These are phyloP conservation scores for Drosophila yooni DNA, from an alignment of 2,888 invertebrate species.

Conservation along the genomic window DNA sequence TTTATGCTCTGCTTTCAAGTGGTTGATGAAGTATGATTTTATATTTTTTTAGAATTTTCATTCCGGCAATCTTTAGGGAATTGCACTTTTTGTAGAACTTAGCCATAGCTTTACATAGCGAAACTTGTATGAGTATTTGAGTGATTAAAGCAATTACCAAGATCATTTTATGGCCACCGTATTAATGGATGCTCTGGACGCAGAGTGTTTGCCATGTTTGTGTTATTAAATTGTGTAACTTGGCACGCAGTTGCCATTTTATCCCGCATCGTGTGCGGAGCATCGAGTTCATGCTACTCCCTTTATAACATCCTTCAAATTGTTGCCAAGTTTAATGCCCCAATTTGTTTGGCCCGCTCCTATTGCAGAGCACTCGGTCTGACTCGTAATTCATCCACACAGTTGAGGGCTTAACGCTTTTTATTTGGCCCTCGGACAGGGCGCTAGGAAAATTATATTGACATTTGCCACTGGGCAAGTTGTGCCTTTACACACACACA, in stretches of 20 bases:
- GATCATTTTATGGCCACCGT: slow-evolving; percentile 19
- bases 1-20: not conserved
- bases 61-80: not conserved
- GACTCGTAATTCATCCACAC: not conserved
- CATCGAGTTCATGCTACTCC: slow-evolving; percentile 1
- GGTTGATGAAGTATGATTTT: not conserved
- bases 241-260: slow-evolving; percentile 6
- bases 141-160: slow-evolving; percentile 57
- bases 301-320: slow-evolving; percentile 18
- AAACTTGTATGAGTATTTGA: slow-evolving; percentile 41
- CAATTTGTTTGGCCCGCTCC: slow-evolving; percentile 28
- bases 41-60: not conserved
- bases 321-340: slow-evolving; percentile 29
- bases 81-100: not conserved
- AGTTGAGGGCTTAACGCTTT: slow-evolving; percentile 3
- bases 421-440: slow-evolving; percentile 11
- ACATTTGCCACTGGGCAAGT: slow-evolving; percentile 20
- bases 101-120: not conserved
- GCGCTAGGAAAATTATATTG: slow-evolving; percentile 17
- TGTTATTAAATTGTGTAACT: slow-evolving; percentile 11
- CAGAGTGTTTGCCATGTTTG: slow-evolving; percentile 1
- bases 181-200: slow-evolving; percentile 8
- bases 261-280: slow-evolving; percentile 1
- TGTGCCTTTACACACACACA: not conserved
- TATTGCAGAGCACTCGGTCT: slow-evolving; percentile 4